Conservation (phyloP, 1,140 invertebrate species). For the Limonius californicus region DNA sequence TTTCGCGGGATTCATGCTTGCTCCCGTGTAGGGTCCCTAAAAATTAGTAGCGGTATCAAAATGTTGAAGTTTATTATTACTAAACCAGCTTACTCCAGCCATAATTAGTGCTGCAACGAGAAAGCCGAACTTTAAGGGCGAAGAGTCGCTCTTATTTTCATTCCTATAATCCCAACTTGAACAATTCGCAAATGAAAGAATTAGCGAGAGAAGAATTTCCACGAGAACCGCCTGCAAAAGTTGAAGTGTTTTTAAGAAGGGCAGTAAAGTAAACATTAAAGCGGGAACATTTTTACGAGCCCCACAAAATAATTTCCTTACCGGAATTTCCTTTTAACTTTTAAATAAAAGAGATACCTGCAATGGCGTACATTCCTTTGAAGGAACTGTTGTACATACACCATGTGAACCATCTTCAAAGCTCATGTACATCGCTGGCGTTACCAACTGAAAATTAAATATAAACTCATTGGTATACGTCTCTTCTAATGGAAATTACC, state of each 20-base stretch:
- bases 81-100: constrained; percentile 41
- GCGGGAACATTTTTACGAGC: too few relatives aligned
- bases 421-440: constrained; percentile 21
- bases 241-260: background rate
- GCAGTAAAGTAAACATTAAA: background rate
- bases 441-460: constrained; percentile 33
- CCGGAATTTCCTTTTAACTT: background rate
- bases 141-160: constrained; percentile 47
- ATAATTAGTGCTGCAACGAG: constrained; percentile 47
- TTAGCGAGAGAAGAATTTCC: constrained; percentile 46
- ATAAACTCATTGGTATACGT: too few relatives aligned
- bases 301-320: too few relatives aligned
- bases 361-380: background rate
- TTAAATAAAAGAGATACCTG: background rate
- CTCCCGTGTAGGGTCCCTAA: constrained; percentile 66
- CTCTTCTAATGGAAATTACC: constrained; percentile 43
- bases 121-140: constrained; percentile 49
- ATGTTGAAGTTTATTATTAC: background rate
- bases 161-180: constrained; percentile 50
- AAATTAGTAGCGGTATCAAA: constrained; percentile 26
- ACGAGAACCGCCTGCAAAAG: constrained; percentile 43
- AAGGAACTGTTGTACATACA: constrained; percentile 11
- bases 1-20: constrained; percentile 77
- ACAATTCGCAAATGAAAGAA: constrained; percentile 50
- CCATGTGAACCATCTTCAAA: background rate